Conservation (phyloP, 2,888 invertebrate genomes). For the Cataglyphis rosenhaueri region DNA sequence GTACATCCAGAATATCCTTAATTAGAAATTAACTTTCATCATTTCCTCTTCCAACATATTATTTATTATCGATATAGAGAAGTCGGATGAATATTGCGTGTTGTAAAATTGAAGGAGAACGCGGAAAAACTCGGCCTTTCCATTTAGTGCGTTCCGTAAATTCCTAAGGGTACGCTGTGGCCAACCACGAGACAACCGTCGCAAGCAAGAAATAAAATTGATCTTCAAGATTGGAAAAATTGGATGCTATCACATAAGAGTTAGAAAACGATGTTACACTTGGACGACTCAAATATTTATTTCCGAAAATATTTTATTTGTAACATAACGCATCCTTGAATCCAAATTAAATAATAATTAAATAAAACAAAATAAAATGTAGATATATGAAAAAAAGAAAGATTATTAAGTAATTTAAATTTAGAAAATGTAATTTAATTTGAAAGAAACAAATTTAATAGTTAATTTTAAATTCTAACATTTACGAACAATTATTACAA, state of each 20-base stretch:
- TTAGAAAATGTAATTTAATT: neutral
- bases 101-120: conserved; percentile 71
- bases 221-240: conserved; percentile 46
- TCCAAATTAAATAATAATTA: neutral
- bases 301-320: conserved; percentile 9
- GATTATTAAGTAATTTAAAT: neutral
- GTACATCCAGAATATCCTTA: neutral
- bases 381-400: neutral
- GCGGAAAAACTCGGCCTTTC: conserved; percentile 71
- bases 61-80: conserved; percentile 4
- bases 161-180: conserved; percentile 64
- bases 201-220: conserved; percentile 73
- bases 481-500: neutral
- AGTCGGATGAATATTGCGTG: conserved; percentile 66
- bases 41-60: neutral
- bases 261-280: conserved; percentile 55
- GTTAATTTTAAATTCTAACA: conserved; percentile 14
- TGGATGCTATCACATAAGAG: neutral
- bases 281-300: conserved; percentile 8
- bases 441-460: neutral
- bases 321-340: neutral
- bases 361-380: neutral
- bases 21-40: conserved; percentile 17
- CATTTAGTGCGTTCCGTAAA: conserved; percentile 71
- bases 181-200: conserved; percentile 59